Evolutionary conservation across 2,888 invertebrate genomes (phyloP).

Genomic region (Drosophila mercatorum): DNA sequence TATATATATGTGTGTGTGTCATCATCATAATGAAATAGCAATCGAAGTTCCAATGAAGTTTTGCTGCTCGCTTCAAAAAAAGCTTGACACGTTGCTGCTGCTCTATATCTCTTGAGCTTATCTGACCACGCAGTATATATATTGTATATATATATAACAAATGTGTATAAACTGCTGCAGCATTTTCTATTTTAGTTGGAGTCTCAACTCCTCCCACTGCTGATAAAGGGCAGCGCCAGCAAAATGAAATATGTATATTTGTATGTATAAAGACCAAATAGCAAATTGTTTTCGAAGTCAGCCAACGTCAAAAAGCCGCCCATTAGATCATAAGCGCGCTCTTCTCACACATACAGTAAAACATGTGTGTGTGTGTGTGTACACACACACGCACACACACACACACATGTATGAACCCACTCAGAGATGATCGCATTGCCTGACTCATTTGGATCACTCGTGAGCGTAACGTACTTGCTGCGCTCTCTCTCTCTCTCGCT

Average conservation of each 20-base stretch:
- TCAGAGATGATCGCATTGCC: constrained; percentile 47
- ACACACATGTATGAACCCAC: not conserved
- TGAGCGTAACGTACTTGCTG: not conserved
- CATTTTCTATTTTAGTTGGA: constrained; percentile 68
- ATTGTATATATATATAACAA: not conserved
- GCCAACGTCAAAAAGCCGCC: constrained; percentile 56
- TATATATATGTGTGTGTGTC: constrained; percentile 18
- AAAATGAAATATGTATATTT: not conserved
- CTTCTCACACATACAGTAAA: constrained; percentile 16
- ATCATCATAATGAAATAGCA: constrained; percentile 20
- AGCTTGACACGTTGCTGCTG: constrained; percentile 63
- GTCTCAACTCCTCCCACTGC: constrained; percentile 37
- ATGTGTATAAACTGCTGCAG: constrained; percentile 20
- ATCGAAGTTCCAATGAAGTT: constrained; percentile 29
- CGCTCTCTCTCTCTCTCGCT: constrained; percentile 1
- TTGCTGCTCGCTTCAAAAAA: constrained; percentile 11
- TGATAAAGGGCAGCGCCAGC: constrained; percentile 53
- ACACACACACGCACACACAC: not conserved
- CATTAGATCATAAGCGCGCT: constrained; percentile 71
- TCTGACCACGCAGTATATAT: constrained; percentile 19
- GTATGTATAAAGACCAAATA: not conserved
- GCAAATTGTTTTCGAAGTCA: constrained; percentile 39
- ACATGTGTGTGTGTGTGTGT: no score
- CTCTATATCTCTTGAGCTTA: constrained; percentile 28
- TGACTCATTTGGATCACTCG: constrained; percentile 58